Evolutionary conservation across 2,113 vertebrate genomes (phyloP).

Genomic region (Serilophus lunatus): DNA sequence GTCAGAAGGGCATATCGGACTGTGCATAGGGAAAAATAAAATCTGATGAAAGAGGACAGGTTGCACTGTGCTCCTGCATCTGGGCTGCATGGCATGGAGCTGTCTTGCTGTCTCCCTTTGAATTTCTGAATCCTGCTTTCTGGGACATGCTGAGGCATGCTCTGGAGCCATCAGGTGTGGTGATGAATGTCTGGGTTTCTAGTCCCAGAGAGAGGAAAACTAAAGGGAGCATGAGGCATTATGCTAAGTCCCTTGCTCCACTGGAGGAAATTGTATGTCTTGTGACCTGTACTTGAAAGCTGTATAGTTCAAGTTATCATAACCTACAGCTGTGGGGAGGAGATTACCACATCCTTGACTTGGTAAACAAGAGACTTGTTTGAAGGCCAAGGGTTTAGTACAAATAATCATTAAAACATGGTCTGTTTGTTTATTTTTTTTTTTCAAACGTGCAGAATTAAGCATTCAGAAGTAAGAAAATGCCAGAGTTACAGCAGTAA

Average conservation of each 20-base stretch:
- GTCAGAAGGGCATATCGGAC: not conserved
- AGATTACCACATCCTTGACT: not conserved
- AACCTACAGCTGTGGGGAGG: conserved; percentile 26
- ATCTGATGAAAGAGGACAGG: not conserved
- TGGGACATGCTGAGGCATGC: not conserved
- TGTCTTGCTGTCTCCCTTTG: not conserved
- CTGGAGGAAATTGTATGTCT: conserved; percentile 3
- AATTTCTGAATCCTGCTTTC: not conserved
- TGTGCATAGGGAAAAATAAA: not conserved
- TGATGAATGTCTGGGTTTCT: not conserved
- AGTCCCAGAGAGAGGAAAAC: not conserved
- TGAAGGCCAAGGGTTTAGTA: conserved; percentile 1
- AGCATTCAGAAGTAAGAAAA: not conserved
- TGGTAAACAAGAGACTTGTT: conserved; percentile 7
- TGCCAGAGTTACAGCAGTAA: not conserved
- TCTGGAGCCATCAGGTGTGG: not conserved
- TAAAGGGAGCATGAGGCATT: not conserved
- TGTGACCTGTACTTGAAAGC: conserved; percentile 17
- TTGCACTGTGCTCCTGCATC: not conserved
- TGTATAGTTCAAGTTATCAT: conserved; percentile 23
- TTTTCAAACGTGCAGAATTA: not conserved
- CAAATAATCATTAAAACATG: not conserved
- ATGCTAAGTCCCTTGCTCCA: not conserved
- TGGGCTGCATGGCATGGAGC: not conserved
- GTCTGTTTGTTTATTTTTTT: conserved; percentile 8